These are phyloP conservation scores for Camponotus pennsylvanicus DNA, from an alignment of 1,140 invertebrate genomes.

Conservation along the genomic window DNA sequence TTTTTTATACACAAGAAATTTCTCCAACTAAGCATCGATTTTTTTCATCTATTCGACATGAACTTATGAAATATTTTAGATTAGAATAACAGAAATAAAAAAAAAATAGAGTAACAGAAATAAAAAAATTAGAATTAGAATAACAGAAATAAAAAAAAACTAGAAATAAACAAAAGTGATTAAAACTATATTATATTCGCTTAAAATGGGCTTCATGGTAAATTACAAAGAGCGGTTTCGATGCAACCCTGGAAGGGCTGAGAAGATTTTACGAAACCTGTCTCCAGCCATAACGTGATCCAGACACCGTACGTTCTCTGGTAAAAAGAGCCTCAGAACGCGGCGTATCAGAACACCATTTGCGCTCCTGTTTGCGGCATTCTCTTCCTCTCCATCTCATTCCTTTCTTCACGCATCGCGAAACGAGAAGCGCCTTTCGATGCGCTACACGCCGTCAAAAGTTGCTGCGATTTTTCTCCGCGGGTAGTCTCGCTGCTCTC, in stretches of 20 bases:
- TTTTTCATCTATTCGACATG: background rate
- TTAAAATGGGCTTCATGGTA: background rate
- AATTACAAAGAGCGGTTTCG: constrained; percentile 27
- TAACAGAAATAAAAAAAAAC: too few relatives aligned
- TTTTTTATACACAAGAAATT: too few relatives aligned
- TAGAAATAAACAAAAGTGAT: constrained; percentile 16
- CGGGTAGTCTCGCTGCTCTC: constrained; percentile 13
- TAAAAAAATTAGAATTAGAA: too few relatives aligned
- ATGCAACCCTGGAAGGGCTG: constrained; percentile 16
- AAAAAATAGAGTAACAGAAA: too few relatives aligned
- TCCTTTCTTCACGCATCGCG: constrained; percentile 20
- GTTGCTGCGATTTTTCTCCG: constrained; percentile 50
- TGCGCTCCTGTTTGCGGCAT: constrained; percentile 42
- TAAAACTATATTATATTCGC: background rate
- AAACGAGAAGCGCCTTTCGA: constrained; percentile 44
- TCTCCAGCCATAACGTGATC: constrained; percentile 32
- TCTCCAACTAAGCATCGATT: too few relatives aligned
- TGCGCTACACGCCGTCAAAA: background rate
- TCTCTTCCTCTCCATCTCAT: background rate
- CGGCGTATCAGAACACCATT: constrained; percentile 42
- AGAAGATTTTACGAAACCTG: constrained; percentile 40
- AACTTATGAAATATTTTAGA: constrained; percentile 1
- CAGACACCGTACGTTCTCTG: constrained; percentile 1
- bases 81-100: too few relatives aligned
- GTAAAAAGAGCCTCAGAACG: constrained; percentile 26